Conservation (phyloP, 2,888 invertebrate genomes). For the Antheraea yamamai region DNA sequence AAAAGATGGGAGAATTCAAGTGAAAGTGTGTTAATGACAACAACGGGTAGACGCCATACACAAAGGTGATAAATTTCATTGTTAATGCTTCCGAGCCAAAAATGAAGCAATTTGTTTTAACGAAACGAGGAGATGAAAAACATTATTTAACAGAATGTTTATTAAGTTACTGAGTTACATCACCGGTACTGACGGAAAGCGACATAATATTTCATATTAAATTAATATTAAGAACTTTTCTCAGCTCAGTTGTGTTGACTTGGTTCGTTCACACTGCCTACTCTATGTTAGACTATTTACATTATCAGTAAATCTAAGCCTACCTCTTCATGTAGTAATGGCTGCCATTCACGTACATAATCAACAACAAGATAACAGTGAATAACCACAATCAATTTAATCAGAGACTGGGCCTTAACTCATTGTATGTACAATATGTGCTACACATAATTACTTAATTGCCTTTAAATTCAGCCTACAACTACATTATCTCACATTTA, state of each 20-base stretch:
- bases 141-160: conserved; percentile 71
- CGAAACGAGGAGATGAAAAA: conserved; percentile 76
- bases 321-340: background rate
- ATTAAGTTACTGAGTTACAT: conserved; percentile 54
- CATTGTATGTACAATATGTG: too few species aligned
- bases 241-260: background rate
- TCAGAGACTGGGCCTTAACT: too few species aligned
- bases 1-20: conserved; percentile 14
- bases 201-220: conserved; percentile 19
- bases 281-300: background rate
- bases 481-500: too few species aligned
- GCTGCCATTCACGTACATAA: too few species aligned
- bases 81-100: conserved; percentile 67
- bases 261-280: conserved; percentile 4
- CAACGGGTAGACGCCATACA: conserved; percentile 48
- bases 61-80: conserved; percentile 69
- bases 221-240: conserved; percentile 16
- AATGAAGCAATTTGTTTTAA: conserved; percentile 76
- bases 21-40: conserved; percentile 46
- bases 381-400: too few species aligned
- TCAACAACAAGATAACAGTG: too few species aligned
- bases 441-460: too few species aligned
- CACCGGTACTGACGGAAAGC: conserved; percentile 25
- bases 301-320: background rate
- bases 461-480: too few species aligned